These are phyloP conservation scores for Nannoperca obscura DNA, from an alignment of 2,797 vertebrate genomes.

Conservation along the genomic window DNA sequence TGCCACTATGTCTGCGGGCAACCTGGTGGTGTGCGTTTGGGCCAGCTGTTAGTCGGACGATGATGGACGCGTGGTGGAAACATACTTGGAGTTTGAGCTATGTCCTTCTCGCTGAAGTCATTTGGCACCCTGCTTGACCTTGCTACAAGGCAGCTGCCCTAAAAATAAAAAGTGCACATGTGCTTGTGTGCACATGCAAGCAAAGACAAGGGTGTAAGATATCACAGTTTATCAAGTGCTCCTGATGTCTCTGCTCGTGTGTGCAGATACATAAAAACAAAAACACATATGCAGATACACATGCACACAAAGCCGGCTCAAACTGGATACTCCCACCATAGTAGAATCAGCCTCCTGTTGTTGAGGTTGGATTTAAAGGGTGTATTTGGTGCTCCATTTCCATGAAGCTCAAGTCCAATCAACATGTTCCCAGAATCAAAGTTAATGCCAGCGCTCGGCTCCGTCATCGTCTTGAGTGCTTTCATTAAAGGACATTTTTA, in stretches of 20 bases:
- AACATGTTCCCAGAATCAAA: conserved; percentile 54
- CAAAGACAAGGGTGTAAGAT: conserved; percentile 68
- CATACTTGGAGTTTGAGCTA: conserved; percentile 84
- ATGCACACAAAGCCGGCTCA: background rate
- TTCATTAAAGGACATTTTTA: conserved; percentile 73
- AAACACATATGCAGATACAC: conserved; percentile 10
- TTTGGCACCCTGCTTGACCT: conserved; percentile 76
- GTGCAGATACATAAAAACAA: conserved; percentile 32
- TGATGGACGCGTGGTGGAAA: conserved; percentile 83
- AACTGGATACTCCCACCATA: conserved; percentile 22
- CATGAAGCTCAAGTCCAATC: conserved; percentile 53
- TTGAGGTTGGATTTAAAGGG: conserved; percentile 28
- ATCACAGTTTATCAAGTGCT: conserved; percentile 52
- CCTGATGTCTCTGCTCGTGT: conserved; percentile 32
- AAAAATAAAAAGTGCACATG: conserved; percentile 82
- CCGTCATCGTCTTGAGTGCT: conserved; percentile 74
- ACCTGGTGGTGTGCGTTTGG: conserved; percentile 33
- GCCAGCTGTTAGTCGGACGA: conserved; percentile 77
- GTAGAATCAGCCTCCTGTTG: conserved; percentile 48
- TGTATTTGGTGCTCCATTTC: conserved; percentile 44
- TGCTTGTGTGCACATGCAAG: conserved; percentile 43
- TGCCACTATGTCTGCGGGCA: conserved; percentile 40
- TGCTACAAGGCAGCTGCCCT: conserved; percentile 65
- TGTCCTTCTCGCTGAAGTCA: conserved; percentile 80
- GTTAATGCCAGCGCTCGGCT: conserved; percentile 47